A percentile compares a stretch with the other conserved stretches of the same genome.
Evolutionary conservation across 2,888 invertebrate genomes (phyloP).

Genomic region (Spialia ferax): DNA sequence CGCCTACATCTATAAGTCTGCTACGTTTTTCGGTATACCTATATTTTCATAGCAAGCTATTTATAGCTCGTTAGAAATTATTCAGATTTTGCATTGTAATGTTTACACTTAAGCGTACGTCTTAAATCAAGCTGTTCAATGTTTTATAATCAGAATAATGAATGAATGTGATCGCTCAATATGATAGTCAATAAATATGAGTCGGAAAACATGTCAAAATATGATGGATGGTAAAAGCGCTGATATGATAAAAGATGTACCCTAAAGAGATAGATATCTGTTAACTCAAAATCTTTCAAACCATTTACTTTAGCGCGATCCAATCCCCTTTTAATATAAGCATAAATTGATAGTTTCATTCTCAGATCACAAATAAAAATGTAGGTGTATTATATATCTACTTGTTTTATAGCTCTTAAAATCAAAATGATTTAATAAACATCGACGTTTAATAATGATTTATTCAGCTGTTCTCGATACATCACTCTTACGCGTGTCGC

Average conservation of each 20-base stretch:
- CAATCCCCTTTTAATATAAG: constrained; percentile 25
- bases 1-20: no score
- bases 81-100: no score
- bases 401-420: not conserved
- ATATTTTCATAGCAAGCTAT: no score
- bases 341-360: constrained; percentile 25
- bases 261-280: constrained; percentile 59
- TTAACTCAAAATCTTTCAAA: constrained; percentile 44
- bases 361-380: not conserved
- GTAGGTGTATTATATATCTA: not conserved
- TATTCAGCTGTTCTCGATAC: not conserved
- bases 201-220: constrained; percentile 79
- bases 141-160: constrained; percentile 72
- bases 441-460: no score
- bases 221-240: constrained; percentile 80
- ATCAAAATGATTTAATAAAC: not conserved
- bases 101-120: no score
- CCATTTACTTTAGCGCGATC: constrained; percentile 35
- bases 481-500: not conserved
- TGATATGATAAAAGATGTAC: constrained; percentile 76
- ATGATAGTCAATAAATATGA: constrained; percentile 78
- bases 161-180: constrained; percentile 75
- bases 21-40: no score
- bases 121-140: constrained; percentile 31
- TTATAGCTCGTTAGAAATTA: no score